phyloP scores from a whole-genome alignment of 2,888 invertebrate species.

The Blastobasis lacticolella region DNA sequence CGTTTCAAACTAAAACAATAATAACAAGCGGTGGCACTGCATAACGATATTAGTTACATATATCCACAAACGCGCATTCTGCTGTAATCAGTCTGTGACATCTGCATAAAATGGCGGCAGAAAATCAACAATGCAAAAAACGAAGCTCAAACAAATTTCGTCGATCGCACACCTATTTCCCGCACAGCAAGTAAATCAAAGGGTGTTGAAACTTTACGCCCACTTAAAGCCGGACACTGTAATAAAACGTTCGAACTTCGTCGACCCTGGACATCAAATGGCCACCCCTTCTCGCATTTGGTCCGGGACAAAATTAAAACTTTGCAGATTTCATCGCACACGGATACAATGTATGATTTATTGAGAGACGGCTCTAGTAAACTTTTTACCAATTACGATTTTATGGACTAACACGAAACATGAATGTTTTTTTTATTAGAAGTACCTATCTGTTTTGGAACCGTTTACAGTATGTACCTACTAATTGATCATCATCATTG shows the following conservation, averaged over 20 bases:
- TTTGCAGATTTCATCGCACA: slow-evolving; percentile 43
- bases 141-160: slow-evolving; percentile 53
- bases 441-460: background rate
- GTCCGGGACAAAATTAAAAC: slow-evolving; percentile 62
- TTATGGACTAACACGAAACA: background rate
- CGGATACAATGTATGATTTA: slow-evolving; percentile 16
- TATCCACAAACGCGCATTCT: no score
- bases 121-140: slow-evolving; percentile 30
- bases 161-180: slow-evolving; percentile 54
- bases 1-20: no score
- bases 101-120: background rate
- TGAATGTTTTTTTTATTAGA: background rate
- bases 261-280: slow-evolving; percentile 69
- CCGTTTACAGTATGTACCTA: no score
- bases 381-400: background rate
- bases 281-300: slow-evolving; percentile 63
- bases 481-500: no score
- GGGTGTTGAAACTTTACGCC: slow-evolving; percentile 75
- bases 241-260: slow-evolving; percentile 73
- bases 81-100: no score
- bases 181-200: slow-evolving; percentile 70
- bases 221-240: slow-evolving; percentile 75
- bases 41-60: no score
- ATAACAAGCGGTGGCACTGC: no score
- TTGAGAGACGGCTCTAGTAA: slow-evolving; percentile 10